Evolutionary conservation across 2,797 vertebrate species (phyloP), one percentile per base, ranked within the genome.

Genomic region (Crax fasciolata): DNA sequence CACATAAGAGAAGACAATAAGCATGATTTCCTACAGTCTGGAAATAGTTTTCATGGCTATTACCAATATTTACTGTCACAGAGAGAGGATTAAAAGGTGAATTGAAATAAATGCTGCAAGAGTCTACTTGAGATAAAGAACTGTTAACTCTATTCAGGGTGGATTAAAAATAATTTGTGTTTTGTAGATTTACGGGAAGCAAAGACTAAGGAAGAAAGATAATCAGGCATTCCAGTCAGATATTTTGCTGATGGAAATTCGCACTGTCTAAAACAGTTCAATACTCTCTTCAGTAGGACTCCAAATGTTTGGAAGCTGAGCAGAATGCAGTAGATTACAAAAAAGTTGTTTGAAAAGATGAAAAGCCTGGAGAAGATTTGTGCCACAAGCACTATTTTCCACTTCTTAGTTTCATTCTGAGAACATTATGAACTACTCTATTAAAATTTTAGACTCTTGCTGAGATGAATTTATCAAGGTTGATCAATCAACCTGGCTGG

Each of bases 381-480:
- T 5, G 8, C 35, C 41, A 79, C 1, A 0, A 62, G 23, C 23
- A 32, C 32, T 17, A 24, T 77, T 93, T 89, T 77, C 55, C 81
- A 32, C 71, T 83, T 54, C 65, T 91, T 75, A 39, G 62, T 55
- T 96, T 84, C 51, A 59, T 70, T 80, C 58, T 83, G 58, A 92
- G 66, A 93, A 65, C 19, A 55, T 59, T 75, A 84, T 59, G 67
- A 89, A 62, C 43, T 63, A 76, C n/a, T 38, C 5, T 62, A 89
- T 91, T 89, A 92, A 85, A 91, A 89, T 84, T 89, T 88, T 72
- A 84, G 65, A 78, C 35, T 78, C n/a, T 85, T 21, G 18, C 41
- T 4, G 21, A 57, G 62, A 49, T 28, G 15, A 20, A 67, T 90
- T 90, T 93, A 85, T 77, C 28, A 66, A n/a, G 13, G 57, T 71